Conservation (phyloP, 2,797 vertebrate species). For the Oceanodroma leucorhoa region DNA sequence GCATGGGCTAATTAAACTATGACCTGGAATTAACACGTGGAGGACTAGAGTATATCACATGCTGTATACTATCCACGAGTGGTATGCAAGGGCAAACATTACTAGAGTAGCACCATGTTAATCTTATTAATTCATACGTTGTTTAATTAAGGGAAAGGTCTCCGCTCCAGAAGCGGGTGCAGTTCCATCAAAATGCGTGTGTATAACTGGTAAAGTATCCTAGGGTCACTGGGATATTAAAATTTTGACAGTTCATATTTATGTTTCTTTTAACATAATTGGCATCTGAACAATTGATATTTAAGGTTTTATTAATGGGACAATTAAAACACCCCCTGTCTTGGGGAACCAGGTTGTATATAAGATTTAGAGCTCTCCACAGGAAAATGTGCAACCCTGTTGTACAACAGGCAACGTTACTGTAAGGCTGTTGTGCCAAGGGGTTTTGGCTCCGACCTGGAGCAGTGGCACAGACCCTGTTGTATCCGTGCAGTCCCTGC, state of each 20-base stretch:
- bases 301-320: constrained; percentile 37
- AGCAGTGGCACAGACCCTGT: rapidly evolving
- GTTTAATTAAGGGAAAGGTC: constrained; percentile 12
- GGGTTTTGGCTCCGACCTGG: rapidly evolving
- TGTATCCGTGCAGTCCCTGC: rapidly evolving
- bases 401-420: background rate
- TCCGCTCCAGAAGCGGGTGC: background rate
- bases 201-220: background rate
- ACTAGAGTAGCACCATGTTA: constrained; percentile 20
- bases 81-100: constrained; percentile 43
- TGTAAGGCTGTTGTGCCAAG: background rate
- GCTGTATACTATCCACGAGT: constrained; percentile 34
- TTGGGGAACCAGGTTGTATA: background rate
- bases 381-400: background rate
- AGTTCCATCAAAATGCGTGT: background rate
- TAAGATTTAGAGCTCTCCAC: background rate
- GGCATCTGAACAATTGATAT: background rate
- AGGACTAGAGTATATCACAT: constrained; percentile 11
- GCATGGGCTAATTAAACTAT: constrained; percentile 41
- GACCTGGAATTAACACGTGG: constrained; percentile 26
- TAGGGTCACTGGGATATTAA: background rate
- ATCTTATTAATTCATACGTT: constrained; percentile 62
- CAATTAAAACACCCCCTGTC: background rate
- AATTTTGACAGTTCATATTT: background rate
- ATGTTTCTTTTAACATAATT: background rate